Percentiles rank a stretch among this genome's conserved stretches.
phyloP scores from a whole-genome alignment of 2,888 invertebrate species.

The Phasia obesa region DNA sequence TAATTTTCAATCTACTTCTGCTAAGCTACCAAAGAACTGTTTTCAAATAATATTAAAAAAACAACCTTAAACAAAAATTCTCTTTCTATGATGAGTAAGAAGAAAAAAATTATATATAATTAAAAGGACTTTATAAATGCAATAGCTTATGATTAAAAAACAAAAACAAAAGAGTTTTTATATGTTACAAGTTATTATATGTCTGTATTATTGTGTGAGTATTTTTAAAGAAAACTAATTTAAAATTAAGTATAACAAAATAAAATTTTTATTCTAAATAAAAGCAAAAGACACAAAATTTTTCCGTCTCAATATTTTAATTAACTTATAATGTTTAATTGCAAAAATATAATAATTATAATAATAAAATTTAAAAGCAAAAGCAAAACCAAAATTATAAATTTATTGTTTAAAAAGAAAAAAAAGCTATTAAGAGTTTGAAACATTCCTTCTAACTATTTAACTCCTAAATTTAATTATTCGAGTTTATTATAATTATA shows the following conservation, averaged over 20 bases:
- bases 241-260: conserved; percentile 50
- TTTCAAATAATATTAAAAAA: conserved; percentile 29
- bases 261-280: conserved; percentile 47
- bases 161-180: conserved; percentile 55
- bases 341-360: conserved; percentile 29
- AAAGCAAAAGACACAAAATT: conserved; percentile 11
- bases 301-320: conserved; percentile 67
- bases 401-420: conserved; percentile 32
- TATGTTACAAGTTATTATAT: conserved; percentile 66
- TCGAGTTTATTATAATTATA: conserved; percentile 15
- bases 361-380: background rate
- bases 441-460: conserved; percentile 55
- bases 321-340: conserved; percentile 56
- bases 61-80: conserved; percentile 19
- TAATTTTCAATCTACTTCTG: background rate
- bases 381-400: conserved; percentile 44
- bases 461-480: conserved; percentile 33
- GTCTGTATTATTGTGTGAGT: conserved; percentile 69
- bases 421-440: conserved; percentile 24
- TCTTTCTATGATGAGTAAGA: conserved; percentile 25
- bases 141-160: conserved; percentile 55
- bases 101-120: background rate
- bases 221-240: conserved; percentile 52
- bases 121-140: conserved; percentile 46
- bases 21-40: conserved; percentile 30